Evolutionary conservation across 2,888 invertebrate species (phyloP).

Genomic region (Aplocera efformata): DNA sequence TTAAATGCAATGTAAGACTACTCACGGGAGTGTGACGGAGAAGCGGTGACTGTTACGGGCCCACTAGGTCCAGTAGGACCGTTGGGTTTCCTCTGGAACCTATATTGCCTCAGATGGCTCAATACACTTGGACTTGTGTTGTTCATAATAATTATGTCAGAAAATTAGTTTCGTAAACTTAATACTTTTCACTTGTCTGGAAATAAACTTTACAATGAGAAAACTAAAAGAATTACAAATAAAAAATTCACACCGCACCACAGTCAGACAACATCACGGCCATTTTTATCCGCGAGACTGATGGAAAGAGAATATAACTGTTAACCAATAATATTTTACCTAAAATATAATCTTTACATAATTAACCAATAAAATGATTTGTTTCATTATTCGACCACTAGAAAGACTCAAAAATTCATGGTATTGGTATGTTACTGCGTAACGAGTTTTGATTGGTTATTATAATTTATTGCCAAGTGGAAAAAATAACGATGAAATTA

Average conservation of each 20-base stretch:
- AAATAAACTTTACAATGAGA: conserved; percentile 33
- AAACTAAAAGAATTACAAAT: conserved; percentile 46
- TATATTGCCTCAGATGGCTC: conserved; percentile 84
- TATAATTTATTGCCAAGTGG: too few species aligned
- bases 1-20: conserved; percentile 26
- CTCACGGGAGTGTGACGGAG: conserved; percentile 67
- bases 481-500: too few species aligned
- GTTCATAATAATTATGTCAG: conserved; percentile 53
- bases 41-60: conserved; percentile 54
- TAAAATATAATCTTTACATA: conserved; percentile 16
- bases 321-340: conserved; percentile 41
- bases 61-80: conserved; percentile 53
- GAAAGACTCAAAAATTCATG: too few species aligned
- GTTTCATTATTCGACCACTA: conserved; percentile 4
- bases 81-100: conserved; percentile 83
- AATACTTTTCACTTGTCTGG: conserved; percentile 24
- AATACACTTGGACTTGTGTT: conserved; percentile 79
- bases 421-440: too few species aligned
- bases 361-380: conserved; percentile 31
- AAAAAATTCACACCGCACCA: conserved; percentile 50
- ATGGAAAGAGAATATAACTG: conserved; percentile 14
- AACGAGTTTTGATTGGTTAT: too few species aligned
- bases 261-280: conserved; percentile 67
- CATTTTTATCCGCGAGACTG: conserved; percentile 74
- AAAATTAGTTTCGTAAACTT: conserved; percentile 19